Evolutionary conservation across 2,888 invertebrate species (phyloP).

Genomic region (Brachynemurus nebulosus): DNA sequence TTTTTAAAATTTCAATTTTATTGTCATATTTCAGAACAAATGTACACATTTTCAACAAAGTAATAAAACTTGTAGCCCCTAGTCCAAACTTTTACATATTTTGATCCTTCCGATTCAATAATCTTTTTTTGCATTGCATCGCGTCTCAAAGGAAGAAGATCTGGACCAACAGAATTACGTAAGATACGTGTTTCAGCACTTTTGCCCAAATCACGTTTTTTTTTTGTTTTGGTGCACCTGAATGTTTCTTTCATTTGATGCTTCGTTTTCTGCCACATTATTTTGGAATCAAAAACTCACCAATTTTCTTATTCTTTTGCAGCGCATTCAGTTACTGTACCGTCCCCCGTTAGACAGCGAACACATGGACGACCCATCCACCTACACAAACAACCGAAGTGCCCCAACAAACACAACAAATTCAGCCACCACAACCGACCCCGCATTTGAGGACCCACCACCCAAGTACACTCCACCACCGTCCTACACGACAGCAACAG

Average conservation of each 20-base stretch:
- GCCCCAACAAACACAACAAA: constrained; percentile 19
- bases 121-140: background rate
- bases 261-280: background rate
- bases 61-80: no score
- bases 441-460: constrained; percentile 57
- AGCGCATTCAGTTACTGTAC: constrained; percentile 75
- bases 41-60: no score
- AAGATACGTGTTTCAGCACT: constrained; percentile 2
- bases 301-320: constrained; percentile 22
- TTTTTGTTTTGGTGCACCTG: background rate
- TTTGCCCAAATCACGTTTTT: background rate
- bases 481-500: constrained; percentile 83
- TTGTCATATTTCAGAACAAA: no score
- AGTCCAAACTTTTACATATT: no score
- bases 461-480: constrained; percentile 91
- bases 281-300: background rate
- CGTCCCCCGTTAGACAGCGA: constrained; percentile 51
- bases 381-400: constrained; percentile 16
- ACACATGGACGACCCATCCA: constrained; percentile 31
- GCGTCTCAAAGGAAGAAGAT: constrained; percentile 5
- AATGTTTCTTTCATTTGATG: background rate
- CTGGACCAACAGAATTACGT: constrained; percentile 8
- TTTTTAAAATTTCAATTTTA: no score
- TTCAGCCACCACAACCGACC: constrained; percentile 21
- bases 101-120: background rate